Evolutionary conservation across 2,797 vertebrate genomes (phyloP), one percentile per base, ranked within the genome.

Genomic region (Myotis daubentonii): DNA sequence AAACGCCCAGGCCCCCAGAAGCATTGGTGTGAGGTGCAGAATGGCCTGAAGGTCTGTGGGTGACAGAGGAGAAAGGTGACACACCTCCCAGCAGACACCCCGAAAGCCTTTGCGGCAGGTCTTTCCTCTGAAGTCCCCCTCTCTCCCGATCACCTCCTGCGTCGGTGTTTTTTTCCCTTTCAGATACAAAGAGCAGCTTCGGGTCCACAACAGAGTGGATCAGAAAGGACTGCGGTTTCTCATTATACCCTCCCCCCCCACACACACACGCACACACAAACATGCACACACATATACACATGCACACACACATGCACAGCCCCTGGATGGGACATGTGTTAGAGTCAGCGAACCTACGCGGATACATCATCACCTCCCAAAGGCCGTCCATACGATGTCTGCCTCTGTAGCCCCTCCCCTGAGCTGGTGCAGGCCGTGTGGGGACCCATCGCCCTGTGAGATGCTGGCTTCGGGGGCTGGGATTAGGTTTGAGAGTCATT

Each of bases 321-420:
- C 30, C 70, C 28, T 17, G 49, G 16, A 44, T 15, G 10, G 22
- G 33, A 8, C 68, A 3, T 47, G 2, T 12, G 17, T 72, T 53
- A 11, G 6, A 30, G 44, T 11, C 11, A 2, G 17, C 7, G 20
- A 76, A 51, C 30, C 11, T 25, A 0, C 0, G 1, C 1, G 1
- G 23, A 23, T 15, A 60, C 8, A 0, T 8, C 28, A 3, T 60
- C 38, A 3, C 47, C 44, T 70, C 47, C 47, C 41, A 25, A 6
- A 82, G 30, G 78, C 38, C 57, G 0, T 5, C 4, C 51, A 0
- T 5, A 19, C 62, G 15, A 8, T 8, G 36, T 44, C 72, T 38
- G 51, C 15, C 1, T 57, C n/a, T 44, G 83, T 28, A 36, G 28
- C 4, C 17, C 23, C 13, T 17, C 36, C 57, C 66, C 5, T 8